Evolutionary conservation across 2,797 vertebrate genomes (phyloP).

Genomic region (Coregonus ussuriensis): DNA sequence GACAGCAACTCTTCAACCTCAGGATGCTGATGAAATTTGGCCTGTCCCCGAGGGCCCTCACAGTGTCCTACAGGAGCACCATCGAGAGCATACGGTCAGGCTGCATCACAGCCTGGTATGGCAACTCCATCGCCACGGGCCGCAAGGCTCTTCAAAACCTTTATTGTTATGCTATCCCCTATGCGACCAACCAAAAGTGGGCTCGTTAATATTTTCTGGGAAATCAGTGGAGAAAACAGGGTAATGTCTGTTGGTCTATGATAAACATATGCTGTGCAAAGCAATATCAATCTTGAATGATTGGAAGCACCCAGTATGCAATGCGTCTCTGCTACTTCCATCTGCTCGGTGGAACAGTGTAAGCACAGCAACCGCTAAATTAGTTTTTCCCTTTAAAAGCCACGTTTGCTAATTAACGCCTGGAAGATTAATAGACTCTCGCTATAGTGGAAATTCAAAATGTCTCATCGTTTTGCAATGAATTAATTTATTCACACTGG

Average conservation of each 20-base stretch:
- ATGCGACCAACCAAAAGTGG: slow-evolving; percentile 10
- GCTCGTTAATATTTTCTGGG: slow-evolving; percentile 58
- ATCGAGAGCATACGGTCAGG: too few species aligned
- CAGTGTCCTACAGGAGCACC: too few species aligned
- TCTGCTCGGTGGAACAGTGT: slow-evolving; percentile 62
- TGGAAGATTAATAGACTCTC: slow-evolving; percentile 70
- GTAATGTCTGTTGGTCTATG: slow-evolving; percentile 60
- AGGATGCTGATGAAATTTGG: too few species aligned
- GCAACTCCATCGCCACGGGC: too few species aligned
- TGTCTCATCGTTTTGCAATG: slow-evolving; percentile 32
- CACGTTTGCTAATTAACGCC: slow-evolving; percentile 65
- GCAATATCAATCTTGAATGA: slow-evolving; percentile 75
- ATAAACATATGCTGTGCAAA: slow-evolving; percentile 70
- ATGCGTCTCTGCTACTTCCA: slow-evolving; percentile 62
- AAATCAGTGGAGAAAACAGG: slow-evolving; percentile 61
- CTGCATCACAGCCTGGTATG: too few species aligned
- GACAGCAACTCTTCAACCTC: too few species aligned
- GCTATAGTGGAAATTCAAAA: slow-evolving; percentile 33
- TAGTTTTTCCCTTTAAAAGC: slow-evolving; percentile 60
- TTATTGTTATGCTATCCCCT: slow-evolving; percentile 51
- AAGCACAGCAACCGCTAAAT: slow-evolving; percentile 70
- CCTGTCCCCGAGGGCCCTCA: too few species aligned
- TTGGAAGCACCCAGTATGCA: slow-evolving; percentile 67
- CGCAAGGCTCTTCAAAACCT: not conserved
- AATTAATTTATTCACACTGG: slow-evolving; percentile 24